These are phyloP conservation scores for Mystacornis crossleyi DNA, from an alignment of 2,113 vertebrate species.

Conservation along the genomic window DNA sequence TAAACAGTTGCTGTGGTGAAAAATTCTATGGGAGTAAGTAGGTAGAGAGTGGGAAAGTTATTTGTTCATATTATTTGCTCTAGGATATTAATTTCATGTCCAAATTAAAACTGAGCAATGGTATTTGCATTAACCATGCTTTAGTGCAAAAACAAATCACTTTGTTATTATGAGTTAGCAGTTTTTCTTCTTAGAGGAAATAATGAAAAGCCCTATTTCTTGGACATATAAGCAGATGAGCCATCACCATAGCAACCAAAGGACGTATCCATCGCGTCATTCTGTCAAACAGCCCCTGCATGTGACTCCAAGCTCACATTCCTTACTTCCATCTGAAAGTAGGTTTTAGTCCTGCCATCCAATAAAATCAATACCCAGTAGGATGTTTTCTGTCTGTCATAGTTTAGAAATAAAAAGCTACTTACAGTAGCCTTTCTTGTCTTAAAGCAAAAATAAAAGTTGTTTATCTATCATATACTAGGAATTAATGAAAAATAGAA, in stretches of 20 bases:
- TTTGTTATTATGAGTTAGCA: constrained; percentile 61
- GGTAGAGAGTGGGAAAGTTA: not conserved
- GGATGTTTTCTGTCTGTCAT: constrained; percentile 16
- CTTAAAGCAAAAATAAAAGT: not conserved
- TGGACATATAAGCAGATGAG: constrained; percentile 65
- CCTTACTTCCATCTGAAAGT: constrained; percentile 46
- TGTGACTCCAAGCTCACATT: constrained; percentile 66
- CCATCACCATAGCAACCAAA: constrained; percentile 56
- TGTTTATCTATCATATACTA: not conserved
- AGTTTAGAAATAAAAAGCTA: not conserved
- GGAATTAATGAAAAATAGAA: not conserved
- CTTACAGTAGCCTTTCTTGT: not conserved
- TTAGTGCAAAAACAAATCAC: constrained; percentile 11
- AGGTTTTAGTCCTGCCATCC: constrained; percentile 32
- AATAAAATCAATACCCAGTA: constrained; percentile 46
- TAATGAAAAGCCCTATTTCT: constrained; percentile 64
- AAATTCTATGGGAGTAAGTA: not conserved
- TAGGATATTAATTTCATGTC: constrained; percentile 33
- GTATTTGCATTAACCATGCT: constrained; percentile 26
- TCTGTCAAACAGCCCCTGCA: constrained; percentile 47
- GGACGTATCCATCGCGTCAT: constrained; percentile 38
- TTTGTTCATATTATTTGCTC: constrained; percentile 8
- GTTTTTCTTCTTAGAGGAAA: constrained; percentile 46
- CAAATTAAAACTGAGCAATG: constrained; percentile 18
- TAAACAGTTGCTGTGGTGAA: constrained; percentile 9